phyloP scores from a whole-genome alignment of 2,797 vertebrate genomes.

The Poecilia velifera region DNA sequence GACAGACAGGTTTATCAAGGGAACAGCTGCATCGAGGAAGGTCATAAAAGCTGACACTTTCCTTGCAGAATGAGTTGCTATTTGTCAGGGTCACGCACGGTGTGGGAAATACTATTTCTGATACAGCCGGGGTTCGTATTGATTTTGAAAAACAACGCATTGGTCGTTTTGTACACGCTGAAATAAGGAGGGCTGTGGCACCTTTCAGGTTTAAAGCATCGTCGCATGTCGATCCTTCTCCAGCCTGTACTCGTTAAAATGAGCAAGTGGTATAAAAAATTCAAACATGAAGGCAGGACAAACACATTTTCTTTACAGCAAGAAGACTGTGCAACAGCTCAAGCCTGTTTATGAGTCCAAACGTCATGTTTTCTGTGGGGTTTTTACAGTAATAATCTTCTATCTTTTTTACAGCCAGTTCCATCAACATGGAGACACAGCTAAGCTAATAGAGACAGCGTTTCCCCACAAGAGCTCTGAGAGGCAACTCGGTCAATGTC shows the following conservation, averaged over 20 bases:
- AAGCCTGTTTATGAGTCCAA: slow-evolving; percentile 1
- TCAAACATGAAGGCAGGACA: neutral
- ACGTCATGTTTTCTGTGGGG: slow-evolving; percentile 8
- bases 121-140: slow-evolving; percentile 19
- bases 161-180: slow-evolving; percentile 15
- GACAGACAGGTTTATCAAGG: slow-evolving; percentile 68
- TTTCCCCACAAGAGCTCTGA: slow-evolving; percentile 23
- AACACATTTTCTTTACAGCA: neutral
- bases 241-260: slow-evolving; percentile 29
- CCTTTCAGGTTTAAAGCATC: slow-evolving; percentile 17
- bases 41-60: slow-evolving; percentile 68
- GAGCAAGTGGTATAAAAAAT: slow-evolving; percentile 6
- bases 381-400: slow-evolving; percentile 16
- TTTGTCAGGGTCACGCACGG: slow-evolving; percentile 58
- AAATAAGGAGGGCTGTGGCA: slow-evolving; percentile 9
- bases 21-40: slow-evolving; percentile 65
- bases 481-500: slow-evolving; percentile 21
- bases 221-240: slow-evolving; percentile 11
- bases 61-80: slow-evolving; percentile 63
- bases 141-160: slow-evolving; percentile 29
- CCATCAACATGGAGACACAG: slow-evolving; percentile 17
- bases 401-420: slow-evolving; percentile 29
- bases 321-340: neutral
- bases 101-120: slow-evolving; percentile 36
- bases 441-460: slow-evolving; percentile 19